These are phyloP conservation scores for Agriopis marginaria DNA, from an alignment of 2,888 invertebrate species.

Conservation along the genomic window DNA sequence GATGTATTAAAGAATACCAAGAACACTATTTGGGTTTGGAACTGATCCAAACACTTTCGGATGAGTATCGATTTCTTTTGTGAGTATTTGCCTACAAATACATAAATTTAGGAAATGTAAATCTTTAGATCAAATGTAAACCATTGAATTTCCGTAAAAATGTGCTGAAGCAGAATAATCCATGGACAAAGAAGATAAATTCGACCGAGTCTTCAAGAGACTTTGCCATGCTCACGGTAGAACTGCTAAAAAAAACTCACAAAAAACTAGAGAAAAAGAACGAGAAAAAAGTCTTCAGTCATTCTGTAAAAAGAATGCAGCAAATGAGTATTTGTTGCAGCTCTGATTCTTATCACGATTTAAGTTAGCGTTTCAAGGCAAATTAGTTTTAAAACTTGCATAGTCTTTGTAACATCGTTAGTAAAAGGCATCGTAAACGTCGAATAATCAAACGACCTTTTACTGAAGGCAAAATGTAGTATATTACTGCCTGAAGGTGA, in stretches of 20 bases:
- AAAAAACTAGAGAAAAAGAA: too few relatives aligned
- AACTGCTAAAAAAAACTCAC: too few relatives aligned
- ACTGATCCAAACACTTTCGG: constrained; percentile 4
- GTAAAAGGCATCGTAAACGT: neutral
- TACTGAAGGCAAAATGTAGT: neutral
- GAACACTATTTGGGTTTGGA: neutral
- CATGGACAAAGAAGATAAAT: too few relatives aligned
- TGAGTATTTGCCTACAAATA: neutral
- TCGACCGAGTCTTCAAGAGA: too few relatives aligned
- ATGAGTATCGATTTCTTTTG: constrained; percentile 1
- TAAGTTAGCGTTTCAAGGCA: neutral
- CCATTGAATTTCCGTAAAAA: neutral
- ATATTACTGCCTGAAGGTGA: neutral
- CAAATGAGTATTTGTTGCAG: too few relatives aligned
- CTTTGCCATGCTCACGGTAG: too few relatives aligned
- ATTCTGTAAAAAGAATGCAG: too few relatives aligned
- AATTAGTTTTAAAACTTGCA: neutral
- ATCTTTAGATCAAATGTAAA: too few relatives aligned
- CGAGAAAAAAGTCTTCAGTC: too few relatives aligned
- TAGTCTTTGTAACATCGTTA: neutral
- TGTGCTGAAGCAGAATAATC: neutral
- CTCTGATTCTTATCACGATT: too few relatives aligned
- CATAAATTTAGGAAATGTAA: too few relatives aligned
- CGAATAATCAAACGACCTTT: neutral
- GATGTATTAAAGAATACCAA: constrained; percentile 1